Conservation (phyloP, 2,113 vertebrate species). For the Tamias sibiricus region DNA sequence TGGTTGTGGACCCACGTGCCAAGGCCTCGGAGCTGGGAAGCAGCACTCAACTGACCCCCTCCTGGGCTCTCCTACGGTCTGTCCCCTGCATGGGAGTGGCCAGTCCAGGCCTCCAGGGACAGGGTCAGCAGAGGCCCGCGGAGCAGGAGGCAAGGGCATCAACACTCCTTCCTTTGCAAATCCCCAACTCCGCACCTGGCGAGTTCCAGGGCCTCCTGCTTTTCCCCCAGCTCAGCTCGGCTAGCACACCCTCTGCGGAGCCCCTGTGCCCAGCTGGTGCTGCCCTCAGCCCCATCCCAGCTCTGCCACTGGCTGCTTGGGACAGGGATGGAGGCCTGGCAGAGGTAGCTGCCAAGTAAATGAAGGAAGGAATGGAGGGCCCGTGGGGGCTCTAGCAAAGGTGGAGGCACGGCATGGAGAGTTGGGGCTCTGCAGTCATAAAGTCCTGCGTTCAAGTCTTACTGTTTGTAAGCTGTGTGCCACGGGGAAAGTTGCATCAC, state of each 20-base stretch:
- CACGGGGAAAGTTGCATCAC: background rate
- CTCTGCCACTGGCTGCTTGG: background rate
- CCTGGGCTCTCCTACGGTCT: background rate
- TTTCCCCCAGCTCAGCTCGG: background rate
- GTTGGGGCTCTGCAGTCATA: background rate
- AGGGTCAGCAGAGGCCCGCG: background rate
- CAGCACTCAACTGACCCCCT: background rate
- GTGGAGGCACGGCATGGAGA: rapidly evolving
- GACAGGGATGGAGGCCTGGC: background rate
- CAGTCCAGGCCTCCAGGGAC: background rate
- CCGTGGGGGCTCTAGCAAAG: background rate
- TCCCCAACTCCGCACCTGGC: rapidly evolving
- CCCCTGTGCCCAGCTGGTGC: too few species aligned
- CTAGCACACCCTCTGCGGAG: background rate
- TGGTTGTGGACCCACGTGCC: background rate
- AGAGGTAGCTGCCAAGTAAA: background rate
- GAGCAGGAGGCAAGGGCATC: background rate
- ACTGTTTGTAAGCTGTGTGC: background rate
- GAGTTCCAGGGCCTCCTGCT: background rate
- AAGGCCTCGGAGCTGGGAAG: background rate
- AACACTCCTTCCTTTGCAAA: rapidly evolving
- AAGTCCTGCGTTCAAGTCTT: background rate
- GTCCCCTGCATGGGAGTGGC: rapidly evolving
- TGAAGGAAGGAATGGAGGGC: background rate
- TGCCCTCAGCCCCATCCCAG: rapidly evolving